Conservation (phyloP, 1,140 invertebrate species). For the Pseudoatta argentina region DNA sequence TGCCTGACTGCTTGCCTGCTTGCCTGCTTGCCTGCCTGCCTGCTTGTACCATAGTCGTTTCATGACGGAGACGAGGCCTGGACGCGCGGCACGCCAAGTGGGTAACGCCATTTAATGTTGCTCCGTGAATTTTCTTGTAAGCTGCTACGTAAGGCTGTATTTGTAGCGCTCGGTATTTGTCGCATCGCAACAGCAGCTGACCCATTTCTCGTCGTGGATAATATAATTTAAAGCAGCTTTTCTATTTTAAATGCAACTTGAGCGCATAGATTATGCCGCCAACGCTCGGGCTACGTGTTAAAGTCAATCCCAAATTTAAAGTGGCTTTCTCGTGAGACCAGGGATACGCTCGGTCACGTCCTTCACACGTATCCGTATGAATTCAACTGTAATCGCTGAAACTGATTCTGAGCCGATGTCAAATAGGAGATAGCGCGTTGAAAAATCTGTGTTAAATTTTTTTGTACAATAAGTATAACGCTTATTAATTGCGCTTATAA, state of each 20-base stretch:
- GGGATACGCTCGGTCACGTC: conserved; percentile 7
- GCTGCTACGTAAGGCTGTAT: conserved; percentile 24
- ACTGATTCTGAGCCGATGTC: not conserved
- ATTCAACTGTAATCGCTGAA: conserved; percentile 15
- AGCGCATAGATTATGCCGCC: conserved; percentile 47
- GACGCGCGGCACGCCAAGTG: conserved; percentile 54
- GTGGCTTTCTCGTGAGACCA: conserved; percentile 36
- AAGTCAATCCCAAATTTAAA: conserved; percentile 54
- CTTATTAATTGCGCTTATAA: not conserved
- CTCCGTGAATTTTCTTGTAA: conserved; percentile 41
- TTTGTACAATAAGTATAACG: not conserved
- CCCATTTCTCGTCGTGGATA: conserved; percentile 28
- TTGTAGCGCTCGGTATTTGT: conserved; percentile 37
- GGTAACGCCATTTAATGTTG: conserved; percentile 55
- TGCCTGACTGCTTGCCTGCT: conserved; percentile 1
- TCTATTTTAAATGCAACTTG: conserved; percentile 32
- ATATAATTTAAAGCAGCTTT: conserved; percentile 41
- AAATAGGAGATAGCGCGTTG: not conserved
- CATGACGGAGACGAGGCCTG: conserved; percentile 45
- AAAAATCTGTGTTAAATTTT: conserved; percentile 32
- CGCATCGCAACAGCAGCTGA: conserved; percentile 27
- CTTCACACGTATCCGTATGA: conserved; percentile 25
- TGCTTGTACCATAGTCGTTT: conserved; percentile 29
- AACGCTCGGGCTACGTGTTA: conserved; percentile 29
- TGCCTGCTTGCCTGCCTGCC: conserved; percentile 23